Evolutionary conservation across 2,888 invertebrate genomes (phyloP).

Genomic region (Eupithecia subfuscata): DNA sequence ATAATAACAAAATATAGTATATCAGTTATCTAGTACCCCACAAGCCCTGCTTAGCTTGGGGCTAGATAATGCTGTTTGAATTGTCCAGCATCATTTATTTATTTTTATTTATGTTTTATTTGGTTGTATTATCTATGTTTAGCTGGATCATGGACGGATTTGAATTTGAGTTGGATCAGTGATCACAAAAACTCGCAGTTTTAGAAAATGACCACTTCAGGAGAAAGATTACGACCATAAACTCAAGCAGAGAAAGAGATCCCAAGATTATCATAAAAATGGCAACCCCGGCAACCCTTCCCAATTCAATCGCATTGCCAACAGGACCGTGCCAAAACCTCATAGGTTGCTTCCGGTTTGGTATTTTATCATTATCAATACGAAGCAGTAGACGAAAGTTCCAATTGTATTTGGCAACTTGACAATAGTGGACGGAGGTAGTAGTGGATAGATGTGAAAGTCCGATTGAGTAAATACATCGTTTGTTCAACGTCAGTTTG

Average conservation of each 20-base stretch:
- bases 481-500: too few species aligned
- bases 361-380: constrained; percentile 17
- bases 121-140: too few species aligned
- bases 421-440: constrained; percentile 1
- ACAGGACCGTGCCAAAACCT: constrained; percentile 10
- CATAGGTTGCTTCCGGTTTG: constrained; percentile 6
- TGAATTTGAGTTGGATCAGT: too few species aligned
- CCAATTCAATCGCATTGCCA: constrained; percentile 10
- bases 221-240: not conserved
- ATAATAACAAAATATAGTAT: too few species aligned
- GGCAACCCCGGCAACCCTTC: not conserved
- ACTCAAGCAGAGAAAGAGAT: not conserved
- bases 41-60: too few species aligned
- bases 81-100: too few species aligned
- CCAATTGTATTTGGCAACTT: constrained; percentile 24
- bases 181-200: not conserved
- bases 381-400: not conserved
- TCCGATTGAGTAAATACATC: not conserved
- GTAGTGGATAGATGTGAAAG: not conserved
- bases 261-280: constrained; percentile 5
- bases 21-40: too few species aligned
- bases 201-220: not conserved
- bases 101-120: too few species aligned
- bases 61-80: too few species aligned
- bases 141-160: too few species aligned